Base-by-base conservation (phyloP, 1,140 invertebrate genomes). In the Cyrtorhinus lividipennis region DNA sequence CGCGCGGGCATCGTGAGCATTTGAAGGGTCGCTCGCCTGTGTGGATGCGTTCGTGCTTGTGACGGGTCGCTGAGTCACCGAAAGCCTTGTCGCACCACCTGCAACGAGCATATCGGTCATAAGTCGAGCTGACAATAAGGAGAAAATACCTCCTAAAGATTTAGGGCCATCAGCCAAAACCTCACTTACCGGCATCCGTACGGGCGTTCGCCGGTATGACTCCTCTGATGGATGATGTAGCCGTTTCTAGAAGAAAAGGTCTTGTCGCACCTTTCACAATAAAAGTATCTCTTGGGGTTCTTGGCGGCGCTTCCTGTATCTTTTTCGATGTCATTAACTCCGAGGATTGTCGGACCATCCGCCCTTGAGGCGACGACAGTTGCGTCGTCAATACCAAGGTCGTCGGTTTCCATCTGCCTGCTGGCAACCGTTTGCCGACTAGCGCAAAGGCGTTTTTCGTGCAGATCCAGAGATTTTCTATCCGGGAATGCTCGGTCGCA, bases 121-220 rank as follows among this genome's bases (percentile, higher is more conserved):
- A n/a, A n/a, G n/a, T n/a, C n/a, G n/a, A n/a, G n/a, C n/a, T n/a
- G n/a, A n/a, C n/a, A n/a, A n/a, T n/a, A n/a, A n/a, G n/a, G n/a
- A n/a, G n/a, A n/a, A n/a, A n/a, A n/a, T n/a, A n/a, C n/a, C n/a
- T n/a, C n/a, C n/a, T n/a, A n/a, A n/a, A n/a, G n/a, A n/a, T n/a
- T n/a, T n/a, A n/a, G n/a, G n/a, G n/a, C n/a, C n/a, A n/a, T n/a
- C n/a, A n/a, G n/a, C n/a, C n/a, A n/a, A n/a, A n/a, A n/a, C n/a
- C n/a, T n/a, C n/a, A n/a, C n/a, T 38, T 53, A 53, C 20, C 80
- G 75, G 69, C 88, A 90, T 30, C 78, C 75, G 70, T 86, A 87
- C 1, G 87, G 87, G 68, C 87, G 87, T 63, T 87, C 84, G 65
- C 84, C 83, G 1, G 85, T 86, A 66, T 87, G 86, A 62, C 83